Conservation (phyloP, 1,140 invertebrate species). For the Drosophila bocki region DNA sequence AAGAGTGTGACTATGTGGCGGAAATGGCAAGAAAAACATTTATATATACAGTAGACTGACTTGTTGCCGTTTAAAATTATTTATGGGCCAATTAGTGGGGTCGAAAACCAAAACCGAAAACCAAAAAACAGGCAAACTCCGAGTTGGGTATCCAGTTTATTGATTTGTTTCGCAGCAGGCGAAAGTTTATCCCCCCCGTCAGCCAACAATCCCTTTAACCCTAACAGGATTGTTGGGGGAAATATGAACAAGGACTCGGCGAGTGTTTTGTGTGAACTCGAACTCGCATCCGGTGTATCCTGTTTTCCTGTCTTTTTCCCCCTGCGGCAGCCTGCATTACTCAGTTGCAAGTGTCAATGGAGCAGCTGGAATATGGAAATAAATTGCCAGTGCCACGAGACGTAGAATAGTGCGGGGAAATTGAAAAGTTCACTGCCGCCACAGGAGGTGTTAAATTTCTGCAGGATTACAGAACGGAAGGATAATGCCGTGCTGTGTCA, state of each 20-base stretch:
- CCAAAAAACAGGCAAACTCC: constrained; percentile 7
- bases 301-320: neutral
- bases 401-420: constrained; percentile 14
- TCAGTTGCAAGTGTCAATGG: constrained; percentile 53
- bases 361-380: constrained; percentile 69
- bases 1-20: constrained; percentile 3
- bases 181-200: constrained; percentile 29
- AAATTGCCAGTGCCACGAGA: constrained; percentile 55
- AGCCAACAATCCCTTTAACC: constrained; percentile 20
- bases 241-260: constrained; percentile 25
- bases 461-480: constrained; percentile 11
- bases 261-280: constrained; percentile 25
- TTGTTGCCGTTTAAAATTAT: constrained; percentile 71
- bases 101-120: constrained; percentile 32
- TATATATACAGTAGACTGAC: constrained; percentile 39
- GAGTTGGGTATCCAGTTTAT: constrained; percentile 32
- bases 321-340: constrained; percentile 18
- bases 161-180: constrained; percentile 43
- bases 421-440: constrained; percentile 17
- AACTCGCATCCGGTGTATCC: constrained; percentile 24
- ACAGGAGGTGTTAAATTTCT: constrained; percentile 38
- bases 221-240: constrained; percentile 17
- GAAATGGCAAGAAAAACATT: constrained; percentile 12
- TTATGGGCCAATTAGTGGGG: constrained; percentile 74
- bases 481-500: constrained; percentile 20